A percentile compares a stretch with the other conserved stretches of the same genome.
phyloP scores from a whole-genome alignment of 2,113 vertebrate genomes.

The Notiomystis cincta region DNA sequence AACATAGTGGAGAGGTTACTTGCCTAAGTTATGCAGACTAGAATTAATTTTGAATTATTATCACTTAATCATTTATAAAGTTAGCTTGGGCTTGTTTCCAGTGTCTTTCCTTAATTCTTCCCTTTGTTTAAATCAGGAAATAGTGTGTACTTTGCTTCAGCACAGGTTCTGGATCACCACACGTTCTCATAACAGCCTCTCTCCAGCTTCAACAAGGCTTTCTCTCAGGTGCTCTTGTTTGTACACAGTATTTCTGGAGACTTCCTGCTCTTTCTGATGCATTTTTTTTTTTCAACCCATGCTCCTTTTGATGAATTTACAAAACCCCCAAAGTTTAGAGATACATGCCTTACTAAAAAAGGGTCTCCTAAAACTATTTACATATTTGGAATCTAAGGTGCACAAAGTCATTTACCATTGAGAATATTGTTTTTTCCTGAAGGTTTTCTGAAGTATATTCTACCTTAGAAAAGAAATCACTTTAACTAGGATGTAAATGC shows the following conservation, averaged over 20 bases:
- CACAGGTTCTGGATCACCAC: neutral
- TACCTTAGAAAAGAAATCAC: neutral
- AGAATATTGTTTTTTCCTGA: neutral
- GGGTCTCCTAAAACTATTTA: neutral
- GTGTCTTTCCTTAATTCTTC: neutral
- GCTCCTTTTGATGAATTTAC: neutral
- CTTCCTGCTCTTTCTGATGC: neutral
- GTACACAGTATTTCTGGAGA: neutral
- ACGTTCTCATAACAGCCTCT: neutral
- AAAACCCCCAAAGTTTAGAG: accelerated
- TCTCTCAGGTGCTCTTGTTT: neutral
- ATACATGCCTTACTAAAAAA: neutral
- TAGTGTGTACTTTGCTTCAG: neutral
- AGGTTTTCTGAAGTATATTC: neutral
- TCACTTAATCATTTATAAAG: neutral
- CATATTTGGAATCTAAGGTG: neutral
- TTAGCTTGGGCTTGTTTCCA: neutral
- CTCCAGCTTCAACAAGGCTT: neutral
- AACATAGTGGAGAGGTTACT: neutral
- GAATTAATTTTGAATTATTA: neutral
- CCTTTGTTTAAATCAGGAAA: neutral
- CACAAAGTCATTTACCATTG: neutral
- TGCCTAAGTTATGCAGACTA: neutral
- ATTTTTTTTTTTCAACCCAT: neutral
- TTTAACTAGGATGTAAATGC: neutral